Conservation (phyloP, 2,113 vertebrate genomes). For the Podarcis muralis region DNA sequence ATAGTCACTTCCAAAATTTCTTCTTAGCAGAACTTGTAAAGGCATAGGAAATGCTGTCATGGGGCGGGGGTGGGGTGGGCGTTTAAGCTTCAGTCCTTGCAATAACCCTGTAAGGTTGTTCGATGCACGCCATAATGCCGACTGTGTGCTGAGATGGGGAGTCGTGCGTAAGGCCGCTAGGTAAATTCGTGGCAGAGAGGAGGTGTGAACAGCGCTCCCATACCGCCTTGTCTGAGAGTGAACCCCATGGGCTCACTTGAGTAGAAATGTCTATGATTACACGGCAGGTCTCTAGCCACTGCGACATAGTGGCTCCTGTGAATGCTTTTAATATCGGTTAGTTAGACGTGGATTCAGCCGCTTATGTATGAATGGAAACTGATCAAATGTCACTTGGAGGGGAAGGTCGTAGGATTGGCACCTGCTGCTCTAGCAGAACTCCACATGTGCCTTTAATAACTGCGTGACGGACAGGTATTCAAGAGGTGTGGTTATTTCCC, state of each 20-base stretch:
- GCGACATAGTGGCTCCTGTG: no score
- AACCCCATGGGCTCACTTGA: no score
- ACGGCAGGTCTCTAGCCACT: no score
- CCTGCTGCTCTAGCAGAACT: not conserved
- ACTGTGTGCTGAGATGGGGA: not conserved
- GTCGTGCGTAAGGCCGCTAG: not conserved
- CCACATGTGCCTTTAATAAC: not conserved
- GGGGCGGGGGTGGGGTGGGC: not conserved
- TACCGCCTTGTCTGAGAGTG: no score
- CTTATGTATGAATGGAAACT: not conserved
- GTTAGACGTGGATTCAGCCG: not conserved
- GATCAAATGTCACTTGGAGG: not conserved
- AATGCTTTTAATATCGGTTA: not conserved
- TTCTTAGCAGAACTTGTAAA: not conserved
- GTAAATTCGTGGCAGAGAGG: no score
- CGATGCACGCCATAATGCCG: not conserved
- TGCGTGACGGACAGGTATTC: not conserved
- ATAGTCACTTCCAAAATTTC: not conserved
- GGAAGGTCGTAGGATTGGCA: not conserved
- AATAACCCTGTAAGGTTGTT: not conserved
- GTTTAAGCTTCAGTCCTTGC: not conserved
- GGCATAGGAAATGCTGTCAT: not conserved
- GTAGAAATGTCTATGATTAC: no score
- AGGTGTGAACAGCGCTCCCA: no score
- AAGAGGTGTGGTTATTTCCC: not conserved